phyloP scores from a whole-genome alignment of 2,113 vertebrate genomes.

The Meriones unguiculatus region DNA sequence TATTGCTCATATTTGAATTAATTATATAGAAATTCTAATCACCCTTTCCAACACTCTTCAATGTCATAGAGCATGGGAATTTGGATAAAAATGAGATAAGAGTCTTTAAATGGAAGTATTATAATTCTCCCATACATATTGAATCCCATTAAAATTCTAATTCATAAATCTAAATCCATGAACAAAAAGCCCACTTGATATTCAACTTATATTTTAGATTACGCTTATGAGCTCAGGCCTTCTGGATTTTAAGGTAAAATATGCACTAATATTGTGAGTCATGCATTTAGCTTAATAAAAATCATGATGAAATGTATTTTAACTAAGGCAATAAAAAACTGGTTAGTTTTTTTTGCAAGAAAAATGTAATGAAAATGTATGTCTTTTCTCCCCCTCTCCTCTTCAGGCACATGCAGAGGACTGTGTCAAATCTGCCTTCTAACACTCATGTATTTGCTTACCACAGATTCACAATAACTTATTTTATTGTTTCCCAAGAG shows the following conservation, averaged over 20 bases:
- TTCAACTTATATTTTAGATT: slow-evolving; percentile 46
- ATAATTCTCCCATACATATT: slow-evolving; percentile 15
- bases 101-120: slow-evolving; percentile 47
- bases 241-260: slow-evolving; percentile 19
- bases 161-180: slow-evolving; percentile 53
- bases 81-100: slow-evolving; percentile 50
- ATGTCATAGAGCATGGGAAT: neutral
- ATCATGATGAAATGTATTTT: slow-evolving; percentile 6
- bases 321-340: neutral
- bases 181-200: neutral
- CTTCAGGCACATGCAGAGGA: neutral
- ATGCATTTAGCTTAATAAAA: slow-evolving; percentile 1
- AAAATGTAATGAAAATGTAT: neutral
- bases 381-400: neutral
- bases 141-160: slow-evolving; percentile 42
- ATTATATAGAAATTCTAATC: neutral
- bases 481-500: neutral
- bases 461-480: neutral
- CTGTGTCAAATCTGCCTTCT: neutral
- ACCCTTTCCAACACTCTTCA: neutral
- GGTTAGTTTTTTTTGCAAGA: neutral
- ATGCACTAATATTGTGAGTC: neutral
- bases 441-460: neutral
- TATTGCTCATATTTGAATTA: neutral
- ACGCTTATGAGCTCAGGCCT: neutral